These are phyloP conservation scores for Rhinophrynus dorsalis DNA, from an alignment of 2,797 vertebrate species.

Conservation along the genomic window DNA sequence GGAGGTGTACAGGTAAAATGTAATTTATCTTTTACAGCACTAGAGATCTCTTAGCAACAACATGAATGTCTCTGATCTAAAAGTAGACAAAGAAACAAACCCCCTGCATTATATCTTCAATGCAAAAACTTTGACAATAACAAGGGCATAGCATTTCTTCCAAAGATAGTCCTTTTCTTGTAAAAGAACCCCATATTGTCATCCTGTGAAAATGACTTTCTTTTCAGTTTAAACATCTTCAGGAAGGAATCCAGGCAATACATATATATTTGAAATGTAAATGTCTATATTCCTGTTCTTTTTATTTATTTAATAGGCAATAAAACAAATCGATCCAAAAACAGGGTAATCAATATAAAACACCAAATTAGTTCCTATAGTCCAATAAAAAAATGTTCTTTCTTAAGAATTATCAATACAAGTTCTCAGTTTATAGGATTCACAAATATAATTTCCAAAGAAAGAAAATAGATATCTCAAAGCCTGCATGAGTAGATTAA, in stretches of 20 bases:
- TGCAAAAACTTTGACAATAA: neutral
- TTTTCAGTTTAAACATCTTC: neutral
- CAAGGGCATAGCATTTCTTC: neutral
- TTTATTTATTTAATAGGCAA: too few relatives aligned
- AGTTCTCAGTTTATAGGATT: slow-evolving; percentile 35
- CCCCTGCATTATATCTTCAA: slow-evolving; percentile 12
- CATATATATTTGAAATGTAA: neutral
- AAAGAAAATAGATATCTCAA: slow-evolving; percentile 29
- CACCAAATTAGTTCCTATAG: neutral
- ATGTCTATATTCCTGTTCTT: neutral
- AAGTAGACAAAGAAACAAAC: slow-evolving; percentile 34
- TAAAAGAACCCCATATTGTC: slow-evolving; percentile 28
- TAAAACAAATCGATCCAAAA: too few relatives aligned
- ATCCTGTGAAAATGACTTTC: slow-evolving; percentile 20
- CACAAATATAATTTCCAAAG: slow-evolving; percentile 24
- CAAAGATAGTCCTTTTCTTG: neutral
- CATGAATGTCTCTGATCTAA: slow-evolving; percentile 29
- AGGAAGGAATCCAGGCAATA: neutral
- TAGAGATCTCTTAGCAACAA: slow-evolving; percentile 24
- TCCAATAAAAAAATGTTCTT: too few relatives aligned
- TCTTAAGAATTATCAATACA: too few relatives aligned
- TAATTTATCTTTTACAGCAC: slow-evolving; percentile 27
- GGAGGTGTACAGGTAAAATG: slow-evolving; percentile 23
- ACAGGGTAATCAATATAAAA: slow-evolving; percentile 5
- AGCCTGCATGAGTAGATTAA: slow-evolving; percentile 23